phyloP scores from a whole-genome alignment of 2,888 invertebrate genomes.

The Drosophila borborema region DNA sequence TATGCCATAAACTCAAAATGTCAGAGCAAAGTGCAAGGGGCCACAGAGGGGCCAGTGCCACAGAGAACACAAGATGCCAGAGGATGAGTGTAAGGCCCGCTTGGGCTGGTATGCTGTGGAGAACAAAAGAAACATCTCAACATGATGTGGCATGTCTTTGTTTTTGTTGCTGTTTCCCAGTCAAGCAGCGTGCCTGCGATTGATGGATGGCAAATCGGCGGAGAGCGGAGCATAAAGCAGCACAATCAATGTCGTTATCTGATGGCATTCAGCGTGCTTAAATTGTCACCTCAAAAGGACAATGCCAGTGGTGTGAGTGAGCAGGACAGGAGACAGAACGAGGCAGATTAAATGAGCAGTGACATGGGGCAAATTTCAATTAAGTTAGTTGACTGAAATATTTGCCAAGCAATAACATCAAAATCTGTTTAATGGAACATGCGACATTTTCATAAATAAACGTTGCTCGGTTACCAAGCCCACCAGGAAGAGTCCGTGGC shows the following conservation, averaged over 20 bases:
- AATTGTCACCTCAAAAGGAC: slow-evolving; percentile 64
- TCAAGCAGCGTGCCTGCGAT: slow-evolving; percentile 58
- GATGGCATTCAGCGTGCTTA: slow-evolving; percentile 65
- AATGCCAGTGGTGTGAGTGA: not conserved
- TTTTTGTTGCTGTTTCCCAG: slow-evolving; percentile 17
- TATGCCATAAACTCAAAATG: slow-evolving; percentile 78
- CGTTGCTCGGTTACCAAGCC: slow-evolving; percentile 25
- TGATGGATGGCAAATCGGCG: slow-evolving; percentile 62
- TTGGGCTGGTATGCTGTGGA: slow-evolving; percentile 10
- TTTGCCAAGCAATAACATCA: slow-evolving; percentile 13
- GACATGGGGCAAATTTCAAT: slow-evolving; percentile 55
- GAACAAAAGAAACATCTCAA: slow-evolving; percentile 63
- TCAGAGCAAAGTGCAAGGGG: slow-evolving; percentile 72
- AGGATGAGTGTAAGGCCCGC: slow-evolving; percentile 8
- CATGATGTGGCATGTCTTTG: slow-evolving; percentile 56
- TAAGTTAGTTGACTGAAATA: slow-evolving; percentile 4
- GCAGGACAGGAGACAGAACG: not conserved
- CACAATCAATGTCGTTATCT: slow-evolving; percentile 73
- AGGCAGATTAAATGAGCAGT: slow-evolving; percentile 18
- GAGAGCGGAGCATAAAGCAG: slow-evolving; percentile 18
- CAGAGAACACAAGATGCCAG: slow-evolving; percentile 2
- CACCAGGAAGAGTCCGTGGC: not conserved
- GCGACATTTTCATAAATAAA: slow-evolving; percentile 51
- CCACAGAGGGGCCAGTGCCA: slow-evolving; percentile 12
- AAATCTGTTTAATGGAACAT: slow-evolving; percentile 60